Evolutionary conservation across 2,888 invertebrate genomes (phyloP), one percentile per base, ranked within the genome.

Genomic region (Acrobasis repandana): DNA sequence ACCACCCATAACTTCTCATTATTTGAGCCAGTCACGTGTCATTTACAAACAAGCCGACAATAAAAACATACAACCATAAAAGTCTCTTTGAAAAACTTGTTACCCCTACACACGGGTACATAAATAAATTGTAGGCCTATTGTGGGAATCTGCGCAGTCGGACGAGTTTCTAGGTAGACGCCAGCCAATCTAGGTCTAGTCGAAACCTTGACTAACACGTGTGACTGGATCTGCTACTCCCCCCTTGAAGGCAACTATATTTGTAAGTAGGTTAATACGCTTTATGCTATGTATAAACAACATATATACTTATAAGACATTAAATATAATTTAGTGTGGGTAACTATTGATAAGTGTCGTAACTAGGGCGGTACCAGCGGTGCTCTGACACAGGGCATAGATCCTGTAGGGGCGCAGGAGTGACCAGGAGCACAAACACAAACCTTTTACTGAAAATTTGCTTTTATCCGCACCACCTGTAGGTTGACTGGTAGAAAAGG

Each of bases 171-270:
- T 65, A 58, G 48, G 57, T 49, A 34, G 34, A 56, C 66, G 64
- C 67, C 66, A 61, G 72, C 43, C 43, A 6, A 43, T 73, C 72
- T 77, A 16, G 33, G 33, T 57, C 65, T 70, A 69, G 67, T 38
- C 38, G 36, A 34, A 38, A 54, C 69, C 71, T 75, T 71, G 73
- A 56, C 52, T 65, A 68, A 70, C 73, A 73, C 71, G 70, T 74
- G 73, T 68, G 67, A 68, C 71, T 67, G 66, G 69, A 52, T 33
- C 36, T 36, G 54, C 54, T 36, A 38, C 54, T 54, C 47, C 34
- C 57, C 57, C 57, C 16, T 54, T 54, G 38, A 54, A 54, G 54
- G 54, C 38, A 54, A 54, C 38, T 38, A 18, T 54, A 54, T 38
- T 38, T 38, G 36, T 54, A 38, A 38, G 36, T 54, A 18, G 54